Evolutionary conservation across 2,113 vertebrate genomes (phyloP).

Genomic region (Mustelus asterias): DNA sequence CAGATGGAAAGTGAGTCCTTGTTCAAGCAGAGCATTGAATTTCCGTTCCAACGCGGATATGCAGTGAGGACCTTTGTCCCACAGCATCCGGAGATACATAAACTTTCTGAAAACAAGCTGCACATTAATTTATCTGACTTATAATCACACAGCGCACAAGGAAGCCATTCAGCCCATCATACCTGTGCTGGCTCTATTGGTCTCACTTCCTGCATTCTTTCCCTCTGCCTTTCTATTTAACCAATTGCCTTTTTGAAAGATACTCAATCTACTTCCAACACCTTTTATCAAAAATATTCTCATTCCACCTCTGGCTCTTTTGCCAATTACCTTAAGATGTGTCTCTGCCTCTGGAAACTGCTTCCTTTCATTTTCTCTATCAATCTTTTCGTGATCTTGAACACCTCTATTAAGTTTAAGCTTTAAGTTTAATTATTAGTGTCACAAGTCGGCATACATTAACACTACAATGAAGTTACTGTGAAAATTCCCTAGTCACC

Average conservation of each 20-base stretch:
- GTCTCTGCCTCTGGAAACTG: neutral
- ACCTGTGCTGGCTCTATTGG: neutral
- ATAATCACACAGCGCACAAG: neutral
- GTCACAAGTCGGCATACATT: too few relatives aligned
- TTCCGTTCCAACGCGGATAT: neutral
- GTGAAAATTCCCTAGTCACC: too few relatives aligned
- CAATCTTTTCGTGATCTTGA: neutral
- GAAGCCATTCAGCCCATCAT: neutral
- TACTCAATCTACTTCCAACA: neutral
- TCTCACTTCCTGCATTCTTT: neutral
- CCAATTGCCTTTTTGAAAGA: neutral
- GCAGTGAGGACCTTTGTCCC: neutral
- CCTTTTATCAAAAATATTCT: neutral
- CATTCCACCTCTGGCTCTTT: neutral
- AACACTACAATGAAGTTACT: too few relatives aligned
- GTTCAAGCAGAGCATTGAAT: conserved; percentile 1
- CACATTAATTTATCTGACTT: neutral
- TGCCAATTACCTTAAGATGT: neutral
- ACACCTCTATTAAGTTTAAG: neutral
- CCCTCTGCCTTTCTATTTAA: neutral
- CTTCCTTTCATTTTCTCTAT: too few relatives aligned
- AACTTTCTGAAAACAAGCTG: neutral
- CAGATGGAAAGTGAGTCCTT: neutral
- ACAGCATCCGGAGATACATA: neutral
- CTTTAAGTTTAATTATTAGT: neutral